Percentiles rank a stretch among this genome's conserved stretches.
These are phyloP conservation scores for Guaruba guarouba DNA, from an alignment of 2,113 vertebrate genomes.

Conservation along the genomic window DNA sequence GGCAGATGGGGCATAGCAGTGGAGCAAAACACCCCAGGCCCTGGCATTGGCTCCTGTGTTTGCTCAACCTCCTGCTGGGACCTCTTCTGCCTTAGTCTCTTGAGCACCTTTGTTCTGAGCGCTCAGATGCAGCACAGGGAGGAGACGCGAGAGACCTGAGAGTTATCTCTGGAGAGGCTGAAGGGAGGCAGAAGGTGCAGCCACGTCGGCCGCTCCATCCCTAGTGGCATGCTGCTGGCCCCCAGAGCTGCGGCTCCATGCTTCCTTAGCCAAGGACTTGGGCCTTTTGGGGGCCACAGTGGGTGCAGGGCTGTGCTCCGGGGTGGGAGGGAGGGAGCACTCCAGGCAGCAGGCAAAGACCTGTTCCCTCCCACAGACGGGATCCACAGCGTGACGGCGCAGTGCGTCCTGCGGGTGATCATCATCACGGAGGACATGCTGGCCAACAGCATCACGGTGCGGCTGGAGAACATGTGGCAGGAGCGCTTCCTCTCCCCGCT, in stretches of 20 bases:
- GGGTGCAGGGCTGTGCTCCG: not conserved
- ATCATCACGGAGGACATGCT: conserved; percentile 98
- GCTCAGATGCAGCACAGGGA: not conserved
- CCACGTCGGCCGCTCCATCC: accelerated
- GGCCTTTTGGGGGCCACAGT: not conserved
- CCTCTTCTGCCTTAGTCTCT: not conserved
- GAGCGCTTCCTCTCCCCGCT: conserved; percentile 94
- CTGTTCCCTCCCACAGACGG: conserved; percentile 79
- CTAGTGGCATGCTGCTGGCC: not conserved
- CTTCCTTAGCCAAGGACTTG: not conserved
- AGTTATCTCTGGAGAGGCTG: not conserved
- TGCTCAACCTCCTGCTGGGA: conserved; percentile 1
- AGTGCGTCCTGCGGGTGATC: conserved; percentile 90
- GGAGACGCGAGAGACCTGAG: not conserved
- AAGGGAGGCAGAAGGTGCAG: not conserved
- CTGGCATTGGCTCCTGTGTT: not conserved
- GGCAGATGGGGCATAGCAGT: not conserved
- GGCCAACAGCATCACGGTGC: conserved; percentile 95
- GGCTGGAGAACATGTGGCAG: conserved; percentile 98
- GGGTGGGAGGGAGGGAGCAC: not conserved
- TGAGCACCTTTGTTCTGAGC: not conserved
- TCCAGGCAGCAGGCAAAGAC: not conserved
- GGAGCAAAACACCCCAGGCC: not conserved
- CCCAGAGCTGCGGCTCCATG: not conserved
- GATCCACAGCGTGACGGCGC: conserved; percentile 90